These are phyloP conservation scores for Oryctes rhinoceros DNA, from an alignment of 1,140 invertebrate species.

Conservation along the genomic window DNA sequence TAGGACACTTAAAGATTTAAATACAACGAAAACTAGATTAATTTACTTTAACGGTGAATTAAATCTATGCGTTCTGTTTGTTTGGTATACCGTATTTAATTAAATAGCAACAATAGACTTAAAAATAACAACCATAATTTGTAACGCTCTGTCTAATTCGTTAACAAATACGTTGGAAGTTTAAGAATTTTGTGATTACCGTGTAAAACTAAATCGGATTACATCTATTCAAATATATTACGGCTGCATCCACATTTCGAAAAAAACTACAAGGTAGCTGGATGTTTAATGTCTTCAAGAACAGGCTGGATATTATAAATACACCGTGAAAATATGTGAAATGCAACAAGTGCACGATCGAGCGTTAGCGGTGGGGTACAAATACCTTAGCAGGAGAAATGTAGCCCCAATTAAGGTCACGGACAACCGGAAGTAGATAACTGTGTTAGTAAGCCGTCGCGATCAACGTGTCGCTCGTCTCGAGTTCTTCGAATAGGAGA, in stretches of 20 bases:
- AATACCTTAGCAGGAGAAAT: slow-evolving; percentile 42
- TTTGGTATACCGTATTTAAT: too few relatives aligned
- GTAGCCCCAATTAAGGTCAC: slow-evolving; percentile 44
- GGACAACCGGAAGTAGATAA: slow-evolving; percentile 46
- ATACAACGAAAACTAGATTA: too few relatives aligned
- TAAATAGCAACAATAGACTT: too few relatives aligned
- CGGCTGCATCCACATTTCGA: not conserved
- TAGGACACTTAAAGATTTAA: too few relatives aligned
- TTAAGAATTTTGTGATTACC: not conserved
- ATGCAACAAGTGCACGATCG: slow-evolving; percentile 32
- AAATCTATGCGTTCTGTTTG: too few relatives aligned
- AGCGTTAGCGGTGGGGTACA: slow-evolving; percentile 16
- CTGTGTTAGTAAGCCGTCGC: slow-evolving; percentile 49
- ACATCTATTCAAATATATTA: not conserved
- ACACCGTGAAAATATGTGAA: not conserved
- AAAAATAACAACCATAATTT: too few relatives aligned
- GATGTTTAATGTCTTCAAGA: not conserved
- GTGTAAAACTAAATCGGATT: slow-evolving; percentile 18
- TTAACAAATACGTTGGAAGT: not conserved
- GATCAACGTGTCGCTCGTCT: not conserved
- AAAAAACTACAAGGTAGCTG: not conserved
- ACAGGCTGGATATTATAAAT: not conserved
- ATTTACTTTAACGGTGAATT: too few relatives aligned
- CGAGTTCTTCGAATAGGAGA: slow-evolving; percentile 21
- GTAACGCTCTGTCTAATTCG: not conserved